Evolutionary conservation across 2,888 invertebrate genomes (phyloP), one percentile per base, ranked within the genome.

Genomic region (Leptarthrus brevirostris): DNA sequence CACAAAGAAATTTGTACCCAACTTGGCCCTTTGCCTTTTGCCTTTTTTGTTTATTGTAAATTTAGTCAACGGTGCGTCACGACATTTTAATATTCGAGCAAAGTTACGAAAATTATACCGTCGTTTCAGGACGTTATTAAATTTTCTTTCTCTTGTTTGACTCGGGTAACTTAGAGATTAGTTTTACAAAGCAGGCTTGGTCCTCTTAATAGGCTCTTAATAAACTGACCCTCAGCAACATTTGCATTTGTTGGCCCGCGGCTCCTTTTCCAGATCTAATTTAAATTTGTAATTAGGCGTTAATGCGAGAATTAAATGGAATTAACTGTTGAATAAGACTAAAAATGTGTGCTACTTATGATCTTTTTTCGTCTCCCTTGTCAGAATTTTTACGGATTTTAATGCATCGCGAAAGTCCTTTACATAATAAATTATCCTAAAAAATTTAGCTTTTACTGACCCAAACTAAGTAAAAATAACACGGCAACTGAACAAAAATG

Each of bases 1-100:
- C 69, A 52, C 52, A 52, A 69, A 22, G 20, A 69, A 69, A 69
- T 69, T 69, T 52, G 52, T 52, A 24, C 34, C 52, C 10, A 30
- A 22, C 8, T 22, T 22, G 18, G 12, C 44, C 22, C 40, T 20
- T 61, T 40, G 10, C 22, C 22, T 69, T 20, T 54, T 14, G 5
- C 5, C 14, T 20, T 47, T 58, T 64, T 20, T 22, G 34, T n/a
- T 44, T 36, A 12, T 44, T 36, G 24, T 64, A 18, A 64, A 58
- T 44, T 22, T 36, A 47, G 12, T 20, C 24, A 22, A 18, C 22
- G 61, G 44, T 44, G 16, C 64, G 44, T 24, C 64, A 64, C 36
- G 24, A 24, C 44, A 64, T 64, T 47, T 64, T 64, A 64, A 64
- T 64, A 64, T 64, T 24, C 47, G 44, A 4, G 47, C 44, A 44